Evolutionary conservation across 2,888 invertebrate genomes (phyloP).

Genomic region (Dicycla oo): DNA sequence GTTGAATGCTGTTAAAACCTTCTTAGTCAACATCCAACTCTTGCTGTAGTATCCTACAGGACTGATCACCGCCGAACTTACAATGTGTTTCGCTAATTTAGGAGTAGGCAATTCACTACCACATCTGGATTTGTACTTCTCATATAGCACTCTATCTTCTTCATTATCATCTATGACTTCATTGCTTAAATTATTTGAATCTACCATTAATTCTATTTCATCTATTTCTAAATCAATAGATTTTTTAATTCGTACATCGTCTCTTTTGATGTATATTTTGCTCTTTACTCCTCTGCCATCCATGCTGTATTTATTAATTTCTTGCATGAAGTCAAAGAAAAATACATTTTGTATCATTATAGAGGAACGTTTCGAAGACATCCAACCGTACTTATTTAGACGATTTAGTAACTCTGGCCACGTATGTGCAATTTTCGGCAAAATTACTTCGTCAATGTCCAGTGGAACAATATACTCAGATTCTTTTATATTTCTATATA

Average conservation of each 20-base stretch:
- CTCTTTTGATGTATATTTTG: slow-evolving; percentile 83
- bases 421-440: slow-evolving; percentile 91
- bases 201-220: slow-evolving; percentile 78
- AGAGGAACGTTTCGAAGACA: slow-evolving; percentile 89
- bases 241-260: slow-evolving; percentile 82
- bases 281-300: slow-evolving; percentile 66
- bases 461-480: slow-evolving; percentile 92
- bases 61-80: slow-evolving; percentile 91
- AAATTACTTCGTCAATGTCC: slow-evolving; percentile 93
- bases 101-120: slow-evolving; percentile 77
- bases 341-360: slow-evolving; percentile 93
- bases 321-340: slow-evolving; percentile 91
- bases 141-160: slow-evolving; percentile 64
- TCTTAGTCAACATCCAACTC: slow-evolving; percentile 92
- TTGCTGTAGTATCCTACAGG: slow-evolving; percentile 92
- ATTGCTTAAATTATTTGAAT: slow-evolving; percentile 73
- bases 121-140: slow-evolving; percentile 77
- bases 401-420: slow-evolving; percentile 91
- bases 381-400: slow-evolving; percentile 82
- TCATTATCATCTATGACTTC: slow-evolving; percentile 76
- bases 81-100: slow-evolving; percentile 85
- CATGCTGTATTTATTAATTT: slow-evolving; percentile 71
- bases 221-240: slow-evolving; percentile 72
- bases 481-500: slow-evolving; percentile 92
- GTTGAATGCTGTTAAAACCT: slow-evolving; percentile 93